These are phyloP conservation scores for Eupithecia inturbata DNA, from an alignment of 2,888 invertebrate species.

Conservation along the genomic window DNA sequence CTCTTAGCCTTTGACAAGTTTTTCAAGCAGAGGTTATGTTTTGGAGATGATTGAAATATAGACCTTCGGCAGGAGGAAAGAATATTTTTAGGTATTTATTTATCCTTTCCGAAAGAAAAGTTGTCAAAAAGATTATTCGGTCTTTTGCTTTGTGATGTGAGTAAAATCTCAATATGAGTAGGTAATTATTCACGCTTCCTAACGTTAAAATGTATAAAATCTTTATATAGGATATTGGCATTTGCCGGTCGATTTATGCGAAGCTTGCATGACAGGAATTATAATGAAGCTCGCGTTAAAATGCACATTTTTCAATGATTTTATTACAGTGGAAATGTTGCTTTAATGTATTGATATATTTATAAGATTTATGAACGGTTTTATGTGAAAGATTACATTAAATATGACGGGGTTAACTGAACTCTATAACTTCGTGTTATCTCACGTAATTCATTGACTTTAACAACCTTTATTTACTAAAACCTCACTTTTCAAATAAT, in stretches of 20 bases:
- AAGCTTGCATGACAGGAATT: slow-evolving; percentile 49
- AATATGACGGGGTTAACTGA: neutral
- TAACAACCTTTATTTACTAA: neutral
- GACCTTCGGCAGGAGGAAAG: too few species aligned
- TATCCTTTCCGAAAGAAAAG: neutral
- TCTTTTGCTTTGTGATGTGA: neutral
- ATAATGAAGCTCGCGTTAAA: slow-evolving; percentile 50
- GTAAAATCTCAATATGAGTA: slow-evolving; percentile 19
- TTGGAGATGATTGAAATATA: neutral
- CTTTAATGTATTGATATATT: slow-evolving; percentile 19
- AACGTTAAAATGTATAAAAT: slow-evolving; percentile 47
- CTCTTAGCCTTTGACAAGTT: neutral
- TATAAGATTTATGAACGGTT: slow-evolving; percentile 21
- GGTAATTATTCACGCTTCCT: slow-evolving; percentile 23
- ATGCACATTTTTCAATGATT: slow-evolving; percentile 52
- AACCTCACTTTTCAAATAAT: neutral
- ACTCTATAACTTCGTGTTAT: neutral
- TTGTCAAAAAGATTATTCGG: neutral
- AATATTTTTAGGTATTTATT: neutral
- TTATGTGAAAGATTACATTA: slow-evolving; percentile 11
- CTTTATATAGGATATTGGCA: slow-evolving; percentile 48
- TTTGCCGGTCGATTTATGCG: slow-evolving; percentile 48
- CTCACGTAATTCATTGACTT: neutral
- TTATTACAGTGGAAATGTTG: slow-evolving; percentile 39
- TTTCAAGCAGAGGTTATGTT: neutral